Evolutionary conservation across 2,113 vertebrate species (phyloP), one percentile per base, ranked within the genome.

Genomic region (Brachyhypopomus gauderio): DNA sequence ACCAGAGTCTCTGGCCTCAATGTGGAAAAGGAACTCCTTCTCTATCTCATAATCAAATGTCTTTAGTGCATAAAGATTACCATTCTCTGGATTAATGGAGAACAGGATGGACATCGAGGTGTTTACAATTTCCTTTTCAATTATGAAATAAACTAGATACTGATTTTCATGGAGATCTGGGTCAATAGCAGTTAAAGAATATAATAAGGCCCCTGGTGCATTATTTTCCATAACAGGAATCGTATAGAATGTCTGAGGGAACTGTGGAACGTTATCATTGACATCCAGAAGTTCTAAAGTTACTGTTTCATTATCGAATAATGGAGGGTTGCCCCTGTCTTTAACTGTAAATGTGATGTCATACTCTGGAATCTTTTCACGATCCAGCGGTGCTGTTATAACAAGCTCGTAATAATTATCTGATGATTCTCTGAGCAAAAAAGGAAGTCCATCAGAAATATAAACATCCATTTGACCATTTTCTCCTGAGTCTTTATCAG

Each of bases 71-170:
- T 86, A 87, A 76, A 86, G 64, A 4, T 78, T 78, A 4, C 77
- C 77, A 23, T 41, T 41, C 77, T 92, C 90, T 79, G 89, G 90
- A 83, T 95, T 95, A 83, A 95, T 94, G 3, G 95, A 95, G 82
- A 96, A 94, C 0, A 95, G 92, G 84, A 95, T 94, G 78, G 93
- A 92, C 85, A 94, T 92, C 0, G 95, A 93, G 83, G 94, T 94
- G 80, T 93, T 92, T 0, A 90, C 90, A 56, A 95, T 92, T 81
- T 94, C 91, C 41, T 89, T 93, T 0, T 95, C 93, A 0, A 93
- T 77, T 0, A 96, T 93, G 56, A 94, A 94, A 85, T 95, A 96
- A 67, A 95, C 93, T 19, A 96, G 83, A 85, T 94, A 93, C 45
- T 93, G 91, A 0, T 96, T 96, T 81, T 95, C 91, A 38, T 94